Evolutionary conservation across 1,140 invertebrate genomes (phyloP).

Genomic region (Cherax destructor): DNA sequence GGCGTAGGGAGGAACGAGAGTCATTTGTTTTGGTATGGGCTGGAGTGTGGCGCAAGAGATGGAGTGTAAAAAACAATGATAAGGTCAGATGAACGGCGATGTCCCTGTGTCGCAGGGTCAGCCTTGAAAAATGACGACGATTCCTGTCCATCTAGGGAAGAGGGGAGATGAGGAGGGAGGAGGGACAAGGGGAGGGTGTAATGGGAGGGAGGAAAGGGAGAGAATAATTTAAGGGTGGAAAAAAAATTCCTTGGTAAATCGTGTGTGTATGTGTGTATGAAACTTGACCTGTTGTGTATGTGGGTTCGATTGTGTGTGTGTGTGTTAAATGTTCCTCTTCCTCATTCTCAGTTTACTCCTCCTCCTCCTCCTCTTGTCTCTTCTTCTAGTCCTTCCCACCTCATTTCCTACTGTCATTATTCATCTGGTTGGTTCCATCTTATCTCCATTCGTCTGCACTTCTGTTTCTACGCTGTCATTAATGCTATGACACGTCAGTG

Average conservation of each 20-base stretch:
- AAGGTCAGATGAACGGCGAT: slow-evolving; percentile 60
- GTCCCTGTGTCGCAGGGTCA: slow-evolving; percentile 26
- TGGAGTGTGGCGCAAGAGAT: slow-evolving; percentile 23
- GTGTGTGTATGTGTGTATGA: no score
- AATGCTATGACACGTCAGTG: no score
- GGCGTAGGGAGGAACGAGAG: slow-evolving; percentile 22
- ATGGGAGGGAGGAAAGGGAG: no score
- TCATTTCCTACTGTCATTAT: background rate
- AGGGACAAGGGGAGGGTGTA: background rate
- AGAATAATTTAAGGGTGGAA: no score
- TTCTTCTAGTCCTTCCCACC: background rate
- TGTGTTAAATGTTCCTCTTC: no score
- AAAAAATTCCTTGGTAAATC: no score
- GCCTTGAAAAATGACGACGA: slow-evolving; percentile 57
- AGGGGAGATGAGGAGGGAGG: background rate
- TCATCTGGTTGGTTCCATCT: no score
- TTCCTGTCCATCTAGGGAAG: slow-evolving; percentile 38
- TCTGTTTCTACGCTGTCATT: no score
- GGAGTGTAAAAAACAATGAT: slow-evolving; percentile 62
- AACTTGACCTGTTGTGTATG: no score
- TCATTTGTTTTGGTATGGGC: slow-evolving; percentile 55
- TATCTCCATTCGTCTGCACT: no score
- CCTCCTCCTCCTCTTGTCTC: background rate
- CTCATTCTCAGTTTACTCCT: background rate
- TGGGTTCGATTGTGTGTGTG: no score